Evolutionary conservation across 2,888 invertebrate genomes (phyloP).

Genomic region (Carcina quercana): DNA sequence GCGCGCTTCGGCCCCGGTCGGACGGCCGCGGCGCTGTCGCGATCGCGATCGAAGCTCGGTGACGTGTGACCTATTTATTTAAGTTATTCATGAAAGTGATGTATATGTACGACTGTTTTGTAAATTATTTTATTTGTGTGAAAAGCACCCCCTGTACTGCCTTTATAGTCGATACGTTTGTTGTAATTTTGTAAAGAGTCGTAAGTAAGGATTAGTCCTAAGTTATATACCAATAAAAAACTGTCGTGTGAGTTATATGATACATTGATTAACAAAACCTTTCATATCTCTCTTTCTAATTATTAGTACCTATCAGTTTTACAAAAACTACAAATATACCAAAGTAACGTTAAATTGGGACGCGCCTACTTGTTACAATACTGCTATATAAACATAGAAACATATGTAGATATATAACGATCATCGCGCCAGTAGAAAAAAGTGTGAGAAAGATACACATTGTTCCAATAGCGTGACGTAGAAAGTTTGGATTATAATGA

Average conservation of each 20-base stretch:
- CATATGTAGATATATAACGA: conserved; percentile 7
- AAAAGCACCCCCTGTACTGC: conserved; percentile 63
- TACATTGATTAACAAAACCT: no score
- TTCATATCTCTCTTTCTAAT: no score
- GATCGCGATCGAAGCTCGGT: conserved; percentile 68
- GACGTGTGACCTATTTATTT: conserved; percentile 72
- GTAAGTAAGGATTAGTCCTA: conserved; percentile 65
- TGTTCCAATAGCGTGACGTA: conserved; percentile 21
- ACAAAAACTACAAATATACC: background rate
- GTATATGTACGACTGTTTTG: conserved; percentile 72
- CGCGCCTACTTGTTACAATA: background rate
- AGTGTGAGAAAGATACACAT: conserved; percentile 23
- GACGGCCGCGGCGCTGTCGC: conserved; percentile 56
- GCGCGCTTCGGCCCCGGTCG: conserved; percentile 68
- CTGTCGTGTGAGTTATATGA: conserved; percentile 68
- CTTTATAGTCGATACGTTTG: conserved; percentile 68
- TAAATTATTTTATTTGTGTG: conserved; percentile 73
- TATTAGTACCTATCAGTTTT: conserved; percentile 6
- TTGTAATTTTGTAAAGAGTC: conserved; percentile 75
- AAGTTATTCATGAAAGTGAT: conserved; percentile 68
- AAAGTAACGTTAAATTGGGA: background rate
- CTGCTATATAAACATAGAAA: conserved; percentile 3
- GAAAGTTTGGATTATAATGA: conserved; percentile 16
- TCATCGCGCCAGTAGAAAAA: conserved; percentile 20
- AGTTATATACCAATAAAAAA: conserved; percentile 70